Evolutionary conservation across 2,888 invertebrate species (phyloP).

Genomic region (Megastigmus dorsalis): DNA sequence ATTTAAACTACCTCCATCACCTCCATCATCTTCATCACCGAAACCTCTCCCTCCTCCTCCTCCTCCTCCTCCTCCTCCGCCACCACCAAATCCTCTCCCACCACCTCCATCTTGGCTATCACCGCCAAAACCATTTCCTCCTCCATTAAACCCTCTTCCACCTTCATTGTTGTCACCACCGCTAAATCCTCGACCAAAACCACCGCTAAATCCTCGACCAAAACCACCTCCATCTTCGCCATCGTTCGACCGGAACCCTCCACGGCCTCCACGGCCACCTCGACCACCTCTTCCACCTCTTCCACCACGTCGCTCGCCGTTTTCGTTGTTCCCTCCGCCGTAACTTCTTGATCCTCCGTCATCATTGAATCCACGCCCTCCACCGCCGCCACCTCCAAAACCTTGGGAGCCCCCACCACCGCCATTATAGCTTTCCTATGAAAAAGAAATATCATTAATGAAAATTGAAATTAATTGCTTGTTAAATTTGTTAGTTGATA

Average conservation of each 20-base stretch:
- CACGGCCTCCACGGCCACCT: slow-evolving; percentile 44
- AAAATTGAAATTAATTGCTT: too few species aligned
- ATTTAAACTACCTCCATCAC: too few species aligned
- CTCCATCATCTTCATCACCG: not conserved
- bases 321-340: too few species aligned
- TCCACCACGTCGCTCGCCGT: slow-evolving; percentile 41
- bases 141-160: too few species aligned
- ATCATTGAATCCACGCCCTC: not conserved
- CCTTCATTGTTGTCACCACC: slow-evolving; percentile 42
- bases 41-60: slow-evolving; percentile 15
- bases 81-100: slow-evolving; percentile 46
- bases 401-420: slow-evolving; percentile 54
- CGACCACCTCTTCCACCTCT: slow-evolving; percentile 47
- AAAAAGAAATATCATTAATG: too few species aligned
- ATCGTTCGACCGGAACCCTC: slow-evolving; percentile 35
- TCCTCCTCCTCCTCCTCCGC: slow-evolving; percentile 38
- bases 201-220: too few species aligned
- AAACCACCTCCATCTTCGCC: slow-evolving; percentile 53
- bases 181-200: slow-evolving; percentile 20
- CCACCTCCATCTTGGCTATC: not conserved
- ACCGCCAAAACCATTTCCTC: not conserved
- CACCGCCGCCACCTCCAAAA: slow-evolving; percentile 5
- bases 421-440: too few species aligned
- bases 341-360: too few species aligned
- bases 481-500: too few species aligned